Percentiles rank a stretch among this genome's conserved stretches.
phyloP scores from a whole-genome alignment of 2,888 invertebrate genomes.

The Thereva unica region DNA sequence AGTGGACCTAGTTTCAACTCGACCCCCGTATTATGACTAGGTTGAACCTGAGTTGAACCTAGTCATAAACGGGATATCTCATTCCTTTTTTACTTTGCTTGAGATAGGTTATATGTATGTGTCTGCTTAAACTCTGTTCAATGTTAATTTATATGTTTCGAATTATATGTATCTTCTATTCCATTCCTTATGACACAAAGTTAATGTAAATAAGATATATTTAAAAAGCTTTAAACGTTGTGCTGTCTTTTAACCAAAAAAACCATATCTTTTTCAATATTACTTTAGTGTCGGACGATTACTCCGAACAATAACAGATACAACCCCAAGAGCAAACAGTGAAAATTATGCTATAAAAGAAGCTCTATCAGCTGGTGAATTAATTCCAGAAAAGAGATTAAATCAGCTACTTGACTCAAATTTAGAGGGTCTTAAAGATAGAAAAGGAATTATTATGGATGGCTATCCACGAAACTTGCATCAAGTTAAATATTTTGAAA shows the following conservation, averaged over 20 bases:
- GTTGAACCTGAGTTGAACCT: too few relatives aligned
- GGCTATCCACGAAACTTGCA: constrained; percentile 91
- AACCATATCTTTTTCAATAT: too few relatives aligned
- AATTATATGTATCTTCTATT: too few relatives aligned
- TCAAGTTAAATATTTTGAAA: constrained; percentile 87
- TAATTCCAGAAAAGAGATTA: constrained; percentile 78
- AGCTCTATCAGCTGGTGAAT: constrained; percentile 77
- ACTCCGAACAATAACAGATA: constrained; percentile 74
- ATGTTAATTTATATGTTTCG: background rate
- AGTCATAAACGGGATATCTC: too few relatives aligned
- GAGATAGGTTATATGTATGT: background rate
- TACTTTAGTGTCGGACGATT: constrained; percentile 73
- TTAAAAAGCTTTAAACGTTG: too few relatives aligned
- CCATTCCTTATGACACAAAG: too few relatives aligned
- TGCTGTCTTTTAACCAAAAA: too few relatives aligned
- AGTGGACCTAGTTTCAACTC: too few relatives aligned
- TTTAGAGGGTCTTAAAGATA: constrained; percentile 64
- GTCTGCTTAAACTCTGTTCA: background rate
- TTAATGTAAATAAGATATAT: too few relatives aligned
- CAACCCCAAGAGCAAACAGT: constrained; percentile 64
- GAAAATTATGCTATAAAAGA: constrained; percentile 71
- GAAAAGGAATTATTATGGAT: constrained; percentile 85
- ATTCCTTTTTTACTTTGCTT: background rate
- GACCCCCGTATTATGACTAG: too few relatives aligned
- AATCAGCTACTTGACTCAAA: constrained; percentile 75